Percentiles rank a stretch among this genome's conserved stretches.
Evolutionary conservation across 2,888 invertebrate genomes (phyloP).

Genomic region (Chrysolina americana): DNA sequence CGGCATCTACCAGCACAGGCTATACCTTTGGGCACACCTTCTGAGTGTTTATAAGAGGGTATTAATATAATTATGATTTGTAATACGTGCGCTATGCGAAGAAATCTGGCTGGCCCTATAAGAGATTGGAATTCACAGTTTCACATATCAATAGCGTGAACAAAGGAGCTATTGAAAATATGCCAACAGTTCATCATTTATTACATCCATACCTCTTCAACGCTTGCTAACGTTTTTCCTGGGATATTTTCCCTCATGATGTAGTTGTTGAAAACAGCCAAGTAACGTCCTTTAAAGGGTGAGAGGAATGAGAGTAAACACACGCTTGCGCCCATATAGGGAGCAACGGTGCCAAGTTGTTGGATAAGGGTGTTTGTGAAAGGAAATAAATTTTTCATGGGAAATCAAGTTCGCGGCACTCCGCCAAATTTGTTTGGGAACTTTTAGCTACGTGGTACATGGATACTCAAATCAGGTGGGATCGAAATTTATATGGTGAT

Average conservation of each 20-base stretch:
- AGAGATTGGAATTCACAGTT: too few relatives aligned
- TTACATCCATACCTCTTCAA: background rate
- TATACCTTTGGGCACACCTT: too few relatives aligned
- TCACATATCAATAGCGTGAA: too few relatives aligned
- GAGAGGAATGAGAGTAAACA: constrained; percentile 20
- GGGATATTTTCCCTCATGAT: background rate
- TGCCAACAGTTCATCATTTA: background rate
- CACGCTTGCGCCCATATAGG: constrained; percentile 14
- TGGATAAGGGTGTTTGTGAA: constrained; percentile 10
- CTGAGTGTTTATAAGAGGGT: too few relatives aligned
- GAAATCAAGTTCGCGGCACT: constrained; percentile 13
- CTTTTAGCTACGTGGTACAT: background rate
- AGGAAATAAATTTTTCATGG: constrained; percentile 19
- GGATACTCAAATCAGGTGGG: background rate
- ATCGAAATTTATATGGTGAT: background rate
- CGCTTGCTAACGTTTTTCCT: background rate
- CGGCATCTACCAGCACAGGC: too few relatives aligned
- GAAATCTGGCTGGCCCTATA: too few relatives aligned
- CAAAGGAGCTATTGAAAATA: too few relatives aligned
- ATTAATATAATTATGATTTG: too few relatives aligned
- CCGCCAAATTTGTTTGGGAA: constrained; percentile 12
- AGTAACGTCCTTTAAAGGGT: constrained; percentile 8
- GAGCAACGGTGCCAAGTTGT: constrained; percentile 8
- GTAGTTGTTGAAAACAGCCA: constrained; percentile 3
- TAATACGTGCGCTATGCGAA: too few relatives aligned